Percentiles rank a stretch among this genome's conserved stretches.
These are phyloP conservation scores for Dicerorhinus sumatrensis DNA, from an alignment of 2,113 vertebrate genomes.

Conservation along the genomic window DNA sequence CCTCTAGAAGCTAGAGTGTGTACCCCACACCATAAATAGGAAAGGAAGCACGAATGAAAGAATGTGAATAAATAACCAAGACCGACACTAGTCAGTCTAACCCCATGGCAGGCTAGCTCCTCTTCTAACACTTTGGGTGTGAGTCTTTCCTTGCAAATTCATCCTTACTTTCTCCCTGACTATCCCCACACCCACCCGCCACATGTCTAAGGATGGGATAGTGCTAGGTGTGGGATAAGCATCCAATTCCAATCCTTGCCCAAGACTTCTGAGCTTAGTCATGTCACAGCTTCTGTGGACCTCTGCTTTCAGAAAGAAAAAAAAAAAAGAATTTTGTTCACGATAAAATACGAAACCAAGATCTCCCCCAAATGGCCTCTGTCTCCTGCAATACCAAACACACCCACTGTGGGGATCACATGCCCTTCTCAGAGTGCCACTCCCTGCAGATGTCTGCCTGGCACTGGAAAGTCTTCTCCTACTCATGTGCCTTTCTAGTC, in stretches of 20 bases:
- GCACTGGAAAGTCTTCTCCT: neutral
- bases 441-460: neutral
- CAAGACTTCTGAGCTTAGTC: neutral
- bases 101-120: neutral
- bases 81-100: neutral
- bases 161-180: neutral
- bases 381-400: neutral
- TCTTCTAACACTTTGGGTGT: too few species aligned
- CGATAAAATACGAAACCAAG: neutral
- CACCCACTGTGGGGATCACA: neutral
- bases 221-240: neutral
- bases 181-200: fast-evolving
- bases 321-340: neutral
- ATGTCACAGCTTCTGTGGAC: neutral
- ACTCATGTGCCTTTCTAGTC: too few species aligned
- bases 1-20: neutral
- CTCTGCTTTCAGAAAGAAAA: neutral
- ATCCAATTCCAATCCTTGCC: neutral
- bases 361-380: neutral
- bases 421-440: neutral
- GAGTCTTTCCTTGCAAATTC: neutral
- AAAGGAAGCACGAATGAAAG: neutral
- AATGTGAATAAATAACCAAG: neutral
- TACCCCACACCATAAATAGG: neutral
- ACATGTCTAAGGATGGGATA: neutral